Evolutionary conservation across 1,140 invertebrate genomes (phyloP).

Genomic region (Drosophila ironensis): DNA sequence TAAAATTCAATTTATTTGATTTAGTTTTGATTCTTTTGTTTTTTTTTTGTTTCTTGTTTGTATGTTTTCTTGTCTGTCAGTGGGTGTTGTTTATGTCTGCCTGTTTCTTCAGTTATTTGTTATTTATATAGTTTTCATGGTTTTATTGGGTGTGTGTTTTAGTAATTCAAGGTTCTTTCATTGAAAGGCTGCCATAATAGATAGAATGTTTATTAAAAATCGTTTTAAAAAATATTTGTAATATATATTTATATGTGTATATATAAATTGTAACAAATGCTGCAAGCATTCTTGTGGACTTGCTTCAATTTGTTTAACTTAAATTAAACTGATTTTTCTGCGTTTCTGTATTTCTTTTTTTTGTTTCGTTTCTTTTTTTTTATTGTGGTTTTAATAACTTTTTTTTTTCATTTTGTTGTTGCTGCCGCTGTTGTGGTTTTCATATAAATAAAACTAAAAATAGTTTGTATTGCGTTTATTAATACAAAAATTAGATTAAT

Average conservation of each 20-base stretch:
- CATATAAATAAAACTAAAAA: slow-evolving; percentile 75
- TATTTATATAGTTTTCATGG: too few species aligned
- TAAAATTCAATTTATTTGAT: slow-evolving; percentile 73
- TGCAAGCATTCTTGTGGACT: slow-evolving; percentile 54
- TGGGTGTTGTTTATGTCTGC: slow-evolving; percentile 31
- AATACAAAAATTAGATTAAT: slow-evolving; percentile 71
- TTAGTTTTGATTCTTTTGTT: slow-evolving; percentile 40
- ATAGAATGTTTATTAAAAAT: slow-evolving; percentile 78
- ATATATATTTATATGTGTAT: slow-evolving; percentile 61
- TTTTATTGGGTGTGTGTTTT: slow-evolving; percentile 33
- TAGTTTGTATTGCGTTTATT: slow-evolving; percentile 79
- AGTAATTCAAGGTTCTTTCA: slow-evolving; percentile 40
- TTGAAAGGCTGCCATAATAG: slow-evolving; percentile 69
- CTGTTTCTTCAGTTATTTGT: slow-evolving; percentile 45
- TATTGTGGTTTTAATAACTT: slow-evolving; percentile 30
- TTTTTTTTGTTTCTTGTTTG: slow-evolving; percentile 32
- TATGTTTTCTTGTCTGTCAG: slow-evolving; percentile 12
- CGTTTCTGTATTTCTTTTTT: slow-evolving; percentile 16
- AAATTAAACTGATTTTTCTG: slow-evolving; percentile 48
- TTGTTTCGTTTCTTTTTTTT: slow-evolving; percentile 16
- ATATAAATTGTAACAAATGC: slow-evolving; percentile 73
- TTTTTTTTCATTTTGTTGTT: slow-evolving; percentile 1
- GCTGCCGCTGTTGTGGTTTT: slow-evolving; percentile 14
- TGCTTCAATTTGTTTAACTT: slow-evolving; percentile 67
- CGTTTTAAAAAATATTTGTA: slow-evolving; percentile 62